Evolutionary conservation across 2,888 invertebrate species (phyloP).

Genomic region (Fragum whitleyi): DNA sequence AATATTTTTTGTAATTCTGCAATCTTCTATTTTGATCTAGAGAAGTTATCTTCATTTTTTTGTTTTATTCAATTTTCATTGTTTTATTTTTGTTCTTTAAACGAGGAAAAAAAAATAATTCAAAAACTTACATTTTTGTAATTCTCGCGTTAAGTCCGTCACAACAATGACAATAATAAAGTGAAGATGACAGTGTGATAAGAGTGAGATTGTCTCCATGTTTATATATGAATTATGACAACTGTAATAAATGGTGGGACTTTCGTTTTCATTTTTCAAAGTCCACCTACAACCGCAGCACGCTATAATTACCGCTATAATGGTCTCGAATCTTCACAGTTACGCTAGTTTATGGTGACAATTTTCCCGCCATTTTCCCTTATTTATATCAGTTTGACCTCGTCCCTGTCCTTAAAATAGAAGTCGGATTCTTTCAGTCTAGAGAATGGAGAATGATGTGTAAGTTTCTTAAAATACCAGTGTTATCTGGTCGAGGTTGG

Average conservation of each 20-base stretch:
- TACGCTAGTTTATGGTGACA: neutral
- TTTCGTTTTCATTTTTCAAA: constrained; percentile 1
- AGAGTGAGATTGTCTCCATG: neutral
- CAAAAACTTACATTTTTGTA: neutral
- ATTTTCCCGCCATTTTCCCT: constrained; percentile 1
- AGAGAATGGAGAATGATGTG: too few relatives aligned
- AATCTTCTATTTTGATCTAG: too few relatives aligned
- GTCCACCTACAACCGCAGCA: constrained; percentile 19
- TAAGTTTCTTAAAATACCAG: too few relatives aligned
- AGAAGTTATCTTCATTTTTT: too few relatives aligned
- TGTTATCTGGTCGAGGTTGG: too few relatives aligned
- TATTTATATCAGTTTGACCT: too few relatives aligned
- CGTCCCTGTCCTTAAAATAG: too few relatives aligned
- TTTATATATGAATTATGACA: constrained; percentile 19
- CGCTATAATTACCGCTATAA: neutral
- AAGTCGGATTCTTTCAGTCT: too few relatives aligned
- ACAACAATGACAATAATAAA: neutral
- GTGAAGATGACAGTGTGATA: neutral
- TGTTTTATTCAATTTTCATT: too few relatives aligned
- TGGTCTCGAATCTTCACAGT: neutral
- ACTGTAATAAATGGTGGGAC: constrained; percentile 3
- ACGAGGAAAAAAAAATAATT: too few relatives aligned
- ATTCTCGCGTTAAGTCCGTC: neutral
- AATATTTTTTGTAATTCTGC: too few relatives aligned
- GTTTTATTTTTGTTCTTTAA: too few relatives aligned